Base-by-base conservation (phyloP, 2,888 invertebrate species). In the Polymixis flavicincta region DNA sequence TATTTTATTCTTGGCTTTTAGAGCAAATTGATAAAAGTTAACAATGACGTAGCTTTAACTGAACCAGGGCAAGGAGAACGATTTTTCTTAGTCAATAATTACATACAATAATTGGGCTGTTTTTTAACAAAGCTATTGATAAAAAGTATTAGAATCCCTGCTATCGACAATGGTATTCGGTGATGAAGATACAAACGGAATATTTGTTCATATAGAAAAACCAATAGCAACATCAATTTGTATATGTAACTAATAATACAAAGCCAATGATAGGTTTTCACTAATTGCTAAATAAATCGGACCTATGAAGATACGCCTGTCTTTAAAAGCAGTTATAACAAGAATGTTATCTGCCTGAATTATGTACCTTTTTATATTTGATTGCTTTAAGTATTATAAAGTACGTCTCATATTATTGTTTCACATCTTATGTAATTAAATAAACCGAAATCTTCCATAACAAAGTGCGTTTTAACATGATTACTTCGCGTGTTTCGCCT, bases 11-110 rank as follows among this genome's bases (percentile, higher is more conserved):
- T 48, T 54, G n/a, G n/a, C 32, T 45, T 66, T 37, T 25, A 50
- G 5, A 77, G 22, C 65, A n/a, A 9, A 75, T 70, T 80, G 32
- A 54, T 65, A 57, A 61, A 64, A 57, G 57, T 59, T 50, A 54
- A 68, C 17, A 64, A 55, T 64, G 60, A 52, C 32, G 45, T 68
- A 25, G 65, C 64, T 60, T 73, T 28, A 65, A 28, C 42, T 52
- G 32, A 81, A 78, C 32, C 66, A 42, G 73, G 82, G 45, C 71
- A 74, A 81, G 54, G 59, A 70, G 57, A 71, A 11, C 25, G n/a
- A 70, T 69, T 55, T 74, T 70, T 63, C 61, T 66, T 45, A 28
- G 70, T 28, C 55, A 57, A 9, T n/a, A 32, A 32, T 32, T 32
- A 32, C 32, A 32, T 37, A 25, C 17, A 48, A 60, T 78, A 55